phyloP scores from a whole-genome alignment of 1,140 invertebrate species.

The Polypedilum vanderplanki region DNA sequence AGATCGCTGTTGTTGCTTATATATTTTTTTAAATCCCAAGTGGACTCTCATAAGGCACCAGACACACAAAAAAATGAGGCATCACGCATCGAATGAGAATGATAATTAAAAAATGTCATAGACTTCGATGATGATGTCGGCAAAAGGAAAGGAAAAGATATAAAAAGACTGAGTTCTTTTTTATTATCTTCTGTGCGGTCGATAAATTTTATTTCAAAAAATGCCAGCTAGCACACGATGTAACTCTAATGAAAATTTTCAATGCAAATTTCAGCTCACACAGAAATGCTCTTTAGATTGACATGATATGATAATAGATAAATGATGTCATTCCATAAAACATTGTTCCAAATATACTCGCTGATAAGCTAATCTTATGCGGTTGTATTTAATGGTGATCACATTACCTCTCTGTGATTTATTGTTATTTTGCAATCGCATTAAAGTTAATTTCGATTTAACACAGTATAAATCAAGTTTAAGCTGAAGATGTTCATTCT shows the following conservation, averaged over 20 bases:
- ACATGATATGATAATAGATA: neutral
- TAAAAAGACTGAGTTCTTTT: neutral
- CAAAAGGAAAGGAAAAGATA: no score
- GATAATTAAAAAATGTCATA: neutral
- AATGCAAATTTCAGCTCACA: neutral
- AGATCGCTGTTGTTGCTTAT: neutral
- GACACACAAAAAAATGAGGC: neutral
- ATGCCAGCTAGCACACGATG: no score
- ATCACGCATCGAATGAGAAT: neutral
- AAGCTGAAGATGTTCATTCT: neutral
- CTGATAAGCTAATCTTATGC: no score
- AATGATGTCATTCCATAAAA: neutral
- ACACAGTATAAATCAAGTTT: slow-evolving; percentile 5
- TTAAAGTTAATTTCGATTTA: slow-evolving; percentile 23
- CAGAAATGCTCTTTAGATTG: neutral
- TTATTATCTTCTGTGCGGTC: neutral
- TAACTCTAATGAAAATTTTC: no score
- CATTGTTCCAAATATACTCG: no score
- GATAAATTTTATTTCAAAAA: no score
- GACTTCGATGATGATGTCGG: no score
- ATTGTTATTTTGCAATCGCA: slow-evolving; percentile 25
- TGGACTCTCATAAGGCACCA: neutral
- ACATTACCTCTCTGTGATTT: neutral
- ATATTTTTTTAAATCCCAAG: neutral
- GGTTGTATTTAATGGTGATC: no score